Base-by-base conservation (phyloP, 2,113 vertebrate genomes). In the Cynopterus brachyotis region DNA sequence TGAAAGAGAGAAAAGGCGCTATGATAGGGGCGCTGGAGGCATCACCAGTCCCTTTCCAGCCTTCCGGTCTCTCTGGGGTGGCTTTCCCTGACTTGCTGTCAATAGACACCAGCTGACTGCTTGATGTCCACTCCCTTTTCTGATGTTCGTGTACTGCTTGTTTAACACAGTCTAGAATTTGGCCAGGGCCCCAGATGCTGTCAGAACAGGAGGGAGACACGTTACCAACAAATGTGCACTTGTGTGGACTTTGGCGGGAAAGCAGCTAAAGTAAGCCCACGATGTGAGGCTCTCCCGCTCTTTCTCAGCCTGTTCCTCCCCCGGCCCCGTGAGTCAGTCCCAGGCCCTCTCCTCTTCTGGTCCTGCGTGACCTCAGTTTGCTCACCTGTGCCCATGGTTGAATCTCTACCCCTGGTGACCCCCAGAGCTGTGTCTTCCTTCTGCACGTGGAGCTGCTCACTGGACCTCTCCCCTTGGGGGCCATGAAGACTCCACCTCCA, bases 221-320 rank as follows among this genome's bases (percentile, higher is more conserved):
- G 22, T 15, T 8, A 9, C 42, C 57, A 50, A 50, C 15, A 16
- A 16, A 19, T 8, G 57, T 59, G 57, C 3, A 59, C 57, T 40
- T 20, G 16, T 3, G 1, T 0, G 0, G 26, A 16, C 57, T 59
- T n/a, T 0, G 13, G 26, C 5, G 4, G 24, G 12, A 37, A 13
- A 3, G 28, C 57, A 26, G 45, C 2, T 0, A 45, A 17, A 32
- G 24, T 3, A 26, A 55, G 35, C 9, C 22, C 28, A 2, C 0
- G 37, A 20, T 0, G 0, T n/a, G 32, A 57, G 11, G 60, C 35
- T 62, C 13, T 32, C 32, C 22, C 7, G 1, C 59, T 72, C n/a
- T 42, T 82, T 16, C 50, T 50, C 50, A 16, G 50, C 50, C 50
- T 50, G 50, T 50, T 50, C 50, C 50, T 50, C 15, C 50, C 0